Percentiles rank a stretch among this genome's conserved stretches.
phyloP scores from a whole-genome alignment of 2,797 vertebrate species.

The Alauda arvensis region DNA sequence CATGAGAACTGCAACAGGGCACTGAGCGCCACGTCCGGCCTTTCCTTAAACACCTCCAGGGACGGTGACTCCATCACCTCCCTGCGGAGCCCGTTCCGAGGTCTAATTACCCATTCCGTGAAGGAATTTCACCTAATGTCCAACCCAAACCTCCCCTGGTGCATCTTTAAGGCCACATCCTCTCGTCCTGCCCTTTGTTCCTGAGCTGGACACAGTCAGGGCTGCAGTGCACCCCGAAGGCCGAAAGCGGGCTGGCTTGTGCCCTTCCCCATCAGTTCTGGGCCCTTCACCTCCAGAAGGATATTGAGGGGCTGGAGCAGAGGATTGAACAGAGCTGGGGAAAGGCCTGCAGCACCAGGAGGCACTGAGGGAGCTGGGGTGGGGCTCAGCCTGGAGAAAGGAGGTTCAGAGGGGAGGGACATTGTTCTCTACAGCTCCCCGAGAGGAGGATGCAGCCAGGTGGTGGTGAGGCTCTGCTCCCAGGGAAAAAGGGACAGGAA shows the following conservation, averaged over 20 bases:
- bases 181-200: not conserved
- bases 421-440: not conserved
- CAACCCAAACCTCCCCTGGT: not conserved
- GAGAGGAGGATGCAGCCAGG: not conserved
- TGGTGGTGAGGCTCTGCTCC: not conserved
- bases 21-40: not conserved
- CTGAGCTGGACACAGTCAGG: not conserved
- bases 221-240: accelerated
- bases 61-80: not conserved
- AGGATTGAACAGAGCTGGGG: not conserved
- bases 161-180: not conserved
- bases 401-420: not conserved
- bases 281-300: not conserved
- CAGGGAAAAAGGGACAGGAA: not conserved
- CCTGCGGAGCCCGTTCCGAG: not conserved
- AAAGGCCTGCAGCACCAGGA: too few relatives aligned
- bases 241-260: not conserved
- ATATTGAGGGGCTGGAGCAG: not conserved
- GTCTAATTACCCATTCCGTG: not conserved
- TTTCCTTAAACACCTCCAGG: not conserved
- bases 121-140: not conserved
- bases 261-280: not conserved
- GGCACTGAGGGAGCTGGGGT: not conserved
- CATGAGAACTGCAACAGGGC: not conserved
- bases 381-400: not conserved